A percentile compares a stretch with the other conserved stretches of the same genome.
phyloP scores from a whole-genome alignment of 2,113 vertebrate genomes.

The Tachysurus fulvidraco region DNA sequence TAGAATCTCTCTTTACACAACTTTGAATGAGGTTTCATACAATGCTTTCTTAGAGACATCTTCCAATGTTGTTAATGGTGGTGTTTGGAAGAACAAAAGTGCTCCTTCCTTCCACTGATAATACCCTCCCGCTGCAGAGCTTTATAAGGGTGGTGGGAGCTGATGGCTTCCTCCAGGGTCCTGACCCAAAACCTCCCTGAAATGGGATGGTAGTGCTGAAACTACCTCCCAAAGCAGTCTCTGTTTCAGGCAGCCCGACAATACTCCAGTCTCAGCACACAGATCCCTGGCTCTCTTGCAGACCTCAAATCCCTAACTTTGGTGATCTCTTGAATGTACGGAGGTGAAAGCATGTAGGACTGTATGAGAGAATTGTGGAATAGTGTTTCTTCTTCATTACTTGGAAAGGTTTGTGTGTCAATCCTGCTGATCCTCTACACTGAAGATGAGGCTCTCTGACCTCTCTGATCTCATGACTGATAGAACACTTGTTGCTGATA shows the following conservation, averaged over 20 bases:
- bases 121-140: not conserved
- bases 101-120: not conserved
- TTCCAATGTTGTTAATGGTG: not conserved
- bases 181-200: not conserved
- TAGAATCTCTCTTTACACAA: not conserved
- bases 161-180: not conserved
- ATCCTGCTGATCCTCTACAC: too few relatives aligned
- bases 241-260: too few relatives aligned
- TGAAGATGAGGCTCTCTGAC: too few relatives aligned
- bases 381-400: too few relatives aligned
- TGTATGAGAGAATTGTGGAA: not conserved
- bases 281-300: not conserved
- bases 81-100: not conserved
- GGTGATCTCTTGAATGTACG: too few relatives aligned
- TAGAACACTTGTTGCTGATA: too few relatives aligned
- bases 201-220: not conserved
- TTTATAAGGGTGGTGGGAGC: not conserved
- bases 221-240: not conserved
- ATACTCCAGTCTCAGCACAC: not conserved
- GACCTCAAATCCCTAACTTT: not conserved
- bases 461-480: too few relatives aligned
- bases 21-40: too few relatives aligned
- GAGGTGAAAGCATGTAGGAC: not conserved
- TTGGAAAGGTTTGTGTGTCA: too few relatives aligned
- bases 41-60: not conserved